phyloP scores from a whole-genome alignment of 2,797 vertebrate species.

The Peromyscus nudipes region DNA sequence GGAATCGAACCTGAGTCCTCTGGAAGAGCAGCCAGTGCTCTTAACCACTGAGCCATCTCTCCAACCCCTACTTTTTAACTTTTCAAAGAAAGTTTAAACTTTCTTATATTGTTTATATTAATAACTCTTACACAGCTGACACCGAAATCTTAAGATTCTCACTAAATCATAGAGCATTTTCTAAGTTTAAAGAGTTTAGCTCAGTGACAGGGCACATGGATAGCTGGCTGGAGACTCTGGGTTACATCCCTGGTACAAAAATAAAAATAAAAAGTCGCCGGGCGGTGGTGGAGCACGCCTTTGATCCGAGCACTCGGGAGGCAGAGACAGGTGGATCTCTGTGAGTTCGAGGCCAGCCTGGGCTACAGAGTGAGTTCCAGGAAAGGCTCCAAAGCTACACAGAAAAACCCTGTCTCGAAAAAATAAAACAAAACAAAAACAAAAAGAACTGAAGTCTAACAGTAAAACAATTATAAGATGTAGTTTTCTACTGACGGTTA shows the following conservation, averaged over 20 bases:
- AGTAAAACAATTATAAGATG: not conserved
- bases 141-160: slow-evolving; percentile 17
- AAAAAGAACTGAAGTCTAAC: not conserved
- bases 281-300: too few species aligned
- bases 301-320: too few species aligned
- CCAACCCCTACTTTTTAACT: not conserved
- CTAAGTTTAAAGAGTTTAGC: not conserved
- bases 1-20: too few species aligned
- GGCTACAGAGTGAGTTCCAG: too few species aligned
- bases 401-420: too few species aligned
- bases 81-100: slow-evolving; percentile 45
- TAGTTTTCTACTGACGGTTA: not conserved
- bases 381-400: too few species aligned
- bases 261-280: not conserved
- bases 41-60: too few species aligned
- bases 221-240: not conserved
- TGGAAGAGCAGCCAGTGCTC: too few species aligned
- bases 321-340: too few species aligned
- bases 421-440: too few species aligned
- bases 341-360: too few species aligned
- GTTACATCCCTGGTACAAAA: not conserved
- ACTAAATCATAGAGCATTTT: not conserved
- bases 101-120: not conserved
- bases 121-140: not conserved
- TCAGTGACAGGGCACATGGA: not conserved